phyloP scores from a whole-genome alignment of 2,797 vertebrate species.

The Pangasius mekongensis region DNA sequence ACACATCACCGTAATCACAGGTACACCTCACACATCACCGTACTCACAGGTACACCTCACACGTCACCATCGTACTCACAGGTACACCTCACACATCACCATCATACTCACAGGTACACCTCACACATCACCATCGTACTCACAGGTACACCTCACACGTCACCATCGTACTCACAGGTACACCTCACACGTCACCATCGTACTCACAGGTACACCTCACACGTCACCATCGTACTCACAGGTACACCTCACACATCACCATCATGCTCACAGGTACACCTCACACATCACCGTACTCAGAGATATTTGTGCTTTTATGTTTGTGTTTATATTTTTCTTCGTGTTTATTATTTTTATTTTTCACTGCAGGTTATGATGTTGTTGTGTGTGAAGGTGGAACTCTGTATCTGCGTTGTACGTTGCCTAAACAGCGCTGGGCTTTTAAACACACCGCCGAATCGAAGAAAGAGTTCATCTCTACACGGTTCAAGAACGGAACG shows the following conservation, averaged over 20 bases:
- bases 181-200: slow-evolving; percentile 59
- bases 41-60: slow-evolving; percentile 44
- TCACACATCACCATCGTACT: background rate
- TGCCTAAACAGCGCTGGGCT: slow-evolving; percentile 61
- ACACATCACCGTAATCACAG: background rate
- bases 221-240: slow-evolving; percentile 64
- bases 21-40: slow-evolving; percentile 61
- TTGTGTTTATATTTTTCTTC: too few species aligned
- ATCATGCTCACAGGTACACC: slow-evolving; percentile 64
- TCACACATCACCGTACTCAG: slow-evolving; percentile 64
- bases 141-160: slow-evolving; percentile 56
- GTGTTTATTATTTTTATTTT: background rate
- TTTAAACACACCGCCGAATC: slow-evolving; percentile 13
- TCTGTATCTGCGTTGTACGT: slow-evolving; percentile 66
- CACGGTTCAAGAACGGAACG: slow-evolving; percentile 64
- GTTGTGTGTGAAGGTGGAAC: slow-evolving; percentile 59
- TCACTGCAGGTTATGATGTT: slow-evolving; percentile 53
- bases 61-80: background rate
- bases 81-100: slow-evolving; percentile 60
- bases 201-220: slow-evolving; percentile 63
- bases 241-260: slow-evolving; percentile 64
- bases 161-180: slow-evolving; percentile 54
- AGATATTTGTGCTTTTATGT: too few species aligned
- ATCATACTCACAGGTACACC: slow-evolving; percentile 57
- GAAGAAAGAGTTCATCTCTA: slow-evolving; percentile 57